These are phyloP conservation scores for Wasmannia auropunctata DNA, from an alignment of 1,140 invertebrate species.

Conservation along the genomic window DNA sequence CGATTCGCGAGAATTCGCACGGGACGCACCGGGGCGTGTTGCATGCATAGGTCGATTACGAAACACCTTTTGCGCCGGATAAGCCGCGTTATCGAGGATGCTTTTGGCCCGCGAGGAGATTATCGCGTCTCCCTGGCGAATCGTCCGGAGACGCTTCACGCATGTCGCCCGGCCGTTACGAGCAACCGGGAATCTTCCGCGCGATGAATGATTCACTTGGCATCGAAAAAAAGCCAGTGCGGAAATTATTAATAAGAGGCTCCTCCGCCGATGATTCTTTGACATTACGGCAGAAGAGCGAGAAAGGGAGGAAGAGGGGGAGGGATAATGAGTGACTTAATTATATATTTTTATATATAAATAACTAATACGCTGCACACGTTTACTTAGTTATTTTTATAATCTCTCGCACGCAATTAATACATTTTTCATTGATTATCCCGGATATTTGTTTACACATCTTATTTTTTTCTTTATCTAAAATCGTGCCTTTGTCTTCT, in stretches of 20 bases:
- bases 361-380: neutral
- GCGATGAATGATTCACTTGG: neutral
- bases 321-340: neutral
- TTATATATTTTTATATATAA: neutral
- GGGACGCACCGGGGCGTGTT: neutral
- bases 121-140: neutral
- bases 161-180: neutral
- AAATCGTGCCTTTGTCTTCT: neutral
- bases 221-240: neutral
- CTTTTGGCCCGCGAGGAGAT: neutral
- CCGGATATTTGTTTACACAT: neutral
- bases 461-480: neutral
- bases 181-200: neutral
- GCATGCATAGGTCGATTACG: slow-evolving; percentile 28
- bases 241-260: neutral
- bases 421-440: neutral
- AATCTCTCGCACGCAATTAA: neutral
- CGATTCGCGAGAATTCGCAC: neutral
- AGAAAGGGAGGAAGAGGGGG: neutral
- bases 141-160: neutral
- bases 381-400: neutral
- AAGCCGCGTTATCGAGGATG: slow-evolving; percentile 17
- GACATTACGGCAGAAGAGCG: neutral
- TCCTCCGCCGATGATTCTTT: neutral
- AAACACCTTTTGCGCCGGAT: slow-evolving; percentile 1